phyloP scores from a whole-genome alignment of 2,888 invertebrate genomes.

The Pammene aurita region DNA sequence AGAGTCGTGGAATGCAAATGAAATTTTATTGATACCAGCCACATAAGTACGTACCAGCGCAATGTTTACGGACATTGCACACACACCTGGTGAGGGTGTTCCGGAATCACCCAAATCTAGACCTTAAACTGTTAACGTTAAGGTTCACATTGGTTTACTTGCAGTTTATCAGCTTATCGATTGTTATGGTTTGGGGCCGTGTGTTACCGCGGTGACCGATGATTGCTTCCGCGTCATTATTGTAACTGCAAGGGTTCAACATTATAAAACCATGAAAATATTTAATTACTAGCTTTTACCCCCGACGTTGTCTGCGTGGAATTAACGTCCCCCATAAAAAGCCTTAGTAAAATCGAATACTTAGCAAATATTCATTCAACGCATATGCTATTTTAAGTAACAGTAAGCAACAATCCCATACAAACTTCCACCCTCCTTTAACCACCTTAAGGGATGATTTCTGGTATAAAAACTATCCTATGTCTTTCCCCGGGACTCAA shows the following conservation, averaged over 20 bases:
- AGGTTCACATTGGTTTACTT: slow-evolving; percentile 8
- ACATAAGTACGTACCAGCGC: no score
- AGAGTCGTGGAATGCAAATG: neutral
- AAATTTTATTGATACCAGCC: slow-evolving; percentile 30
- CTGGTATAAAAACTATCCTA: no score
- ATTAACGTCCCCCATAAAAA: no score
- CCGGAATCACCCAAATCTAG: neutral
- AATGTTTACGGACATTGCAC: slow-evolving; percentile 33
- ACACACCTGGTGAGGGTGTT: slow-evolving; percentile 35
- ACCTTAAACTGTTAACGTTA: neutral
- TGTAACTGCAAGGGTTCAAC: slow-evolving; percentile 1
- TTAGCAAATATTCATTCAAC: no score
- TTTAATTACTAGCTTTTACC: no score
- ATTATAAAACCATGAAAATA: neutral
- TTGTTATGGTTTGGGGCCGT: slow-evolving; percentile 47
- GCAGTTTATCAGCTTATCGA: slow-evolving; percentile 53
- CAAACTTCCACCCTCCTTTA: no score
- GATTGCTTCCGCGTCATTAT: slow-evolving; percentile 22
- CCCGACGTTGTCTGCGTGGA: no score
- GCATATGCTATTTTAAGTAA: no score
- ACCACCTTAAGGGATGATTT: no score
- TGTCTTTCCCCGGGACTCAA: no score
- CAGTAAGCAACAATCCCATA: no score
- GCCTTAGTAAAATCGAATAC: no score
- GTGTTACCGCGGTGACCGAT: slow-evolving; percentile 53